Evolutionary conservation across 1,140 invertebrate genomes (phyloP).

Genomic region (Drosophila tristis): DNA sequence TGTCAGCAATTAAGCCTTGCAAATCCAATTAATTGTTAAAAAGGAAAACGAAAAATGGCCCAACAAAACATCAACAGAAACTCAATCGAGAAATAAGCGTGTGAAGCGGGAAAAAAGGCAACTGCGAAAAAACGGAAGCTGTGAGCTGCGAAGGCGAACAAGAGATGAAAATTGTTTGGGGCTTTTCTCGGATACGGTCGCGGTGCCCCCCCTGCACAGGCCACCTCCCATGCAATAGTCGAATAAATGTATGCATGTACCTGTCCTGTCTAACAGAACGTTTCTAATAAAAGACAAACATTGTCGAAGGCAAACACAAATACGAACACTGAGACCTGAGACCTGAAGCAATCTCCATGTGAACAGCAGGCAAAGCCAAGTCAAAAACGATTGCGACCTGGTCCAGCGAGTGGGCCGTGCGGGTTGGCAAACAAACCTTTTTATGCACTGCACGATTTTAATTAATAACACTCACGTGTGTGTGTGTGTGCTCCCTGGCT

Average conservation of each 20-base stretch:
- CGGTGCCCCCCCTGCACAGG: not conserved
- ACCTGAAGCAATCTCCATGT: slow-evolving; percentile 44
- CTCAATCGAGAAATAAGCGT: slow-evolving; percentile 55
- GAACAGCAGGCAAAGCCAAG: not conserved
- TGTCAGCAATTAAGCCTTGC: slow-evolving; percentile 58
- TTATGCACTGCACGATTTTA: slow-evolving; percentile 82
- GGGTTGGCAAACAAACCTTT: slow-evolving; percentile 61
- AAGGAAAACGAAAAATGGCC: slow-evolving; percentile 10
- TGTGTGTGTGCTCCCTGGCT: not conserved
- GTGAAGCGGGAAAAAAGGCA: slow-evolving; percentile 32
- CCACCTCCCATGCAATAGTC: slow-evolving; percentile 9
- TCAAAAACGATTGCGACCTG: not conserved
- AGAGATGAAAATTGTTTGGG: slow-evolving; percentile 34
- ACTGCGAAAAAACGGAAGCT: slow-evolving; percentile 19
- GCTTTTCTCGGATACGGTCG: slow-evolving; percentile 15
- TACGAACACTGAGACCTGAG: slow-evolving; percentile 40
- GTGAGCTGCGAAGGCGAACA: slow-evolving; percentile 2
- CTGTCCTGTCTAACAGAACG: slow-evolving; percentile 32
- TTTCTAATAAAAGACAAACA: slow-evolving; percentile 77
- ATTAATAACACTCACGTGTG: slow-evolving; percentile 80
- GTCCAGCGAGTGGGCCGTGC: slow-evolving; percentile 3
- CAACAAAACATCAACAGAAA: slow-evolving; percentile 37
- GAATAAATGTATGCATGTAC: slow-evolving; percentile 11
- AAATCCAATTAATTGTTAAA: slow-evolving; percentile 64
- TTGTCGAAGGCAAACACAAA: slow-evolving; percentile 63